phyloP scores from a whole-genome alignment of 2,113 vertebrate species.

The Elephantulus edwardii region DNA sequence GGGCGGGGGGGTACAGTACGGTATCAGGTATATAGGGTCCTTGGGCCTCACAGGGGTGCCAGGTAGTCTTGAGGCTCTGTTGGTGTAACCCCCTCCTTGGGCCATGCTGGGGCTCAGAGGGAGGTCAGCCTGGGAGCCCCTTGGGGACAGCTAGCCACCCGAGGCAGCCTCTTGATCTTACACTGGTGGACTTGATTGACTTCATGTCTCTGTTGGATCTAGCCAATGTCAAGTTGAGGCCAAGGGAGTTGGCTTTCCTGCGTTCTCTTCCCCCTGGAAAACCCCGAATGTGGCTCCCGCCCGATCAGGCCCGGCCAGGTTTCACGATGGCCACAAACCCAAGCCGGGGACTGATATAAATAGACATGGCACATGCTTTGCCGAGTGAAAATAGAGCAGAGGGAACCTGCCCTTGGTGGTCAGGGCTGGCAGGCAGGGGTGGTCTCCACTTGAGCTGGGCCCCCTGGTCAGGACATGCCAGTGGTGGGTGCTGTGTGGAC shows the following conservation, averaged over 20 bases:
- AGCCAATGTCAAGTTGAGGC: not conserved
- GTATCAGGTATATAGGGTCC: no score
- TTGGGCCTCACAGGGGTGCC: no score
- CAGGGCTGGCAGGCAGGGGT: not conserved
- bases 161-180: not conserved
- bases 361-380: not conserved
- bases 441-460: not conserved
- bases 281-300: rapidly evolving
- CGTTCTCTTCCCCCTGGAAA: rapidly evolving
- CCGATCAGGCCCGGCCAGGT: not conserved
- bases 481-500: rapidly evolving
- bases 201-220: not conserved
- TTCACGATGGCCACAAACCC: not conserved
- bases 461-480: not conserved
- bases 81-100: no score
- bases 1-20: no score
- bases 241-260: rapidly evolving
- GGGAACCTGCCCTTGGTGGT: not conserved
- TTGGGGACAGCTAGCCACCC: not conserved
- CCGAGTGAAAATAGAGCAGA: not conserved
- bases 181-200: not conserved
- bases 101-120: not conserved
- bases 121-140: not conserved
- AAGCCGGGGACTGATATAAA: not conserved
- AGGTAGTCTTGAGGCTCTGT: no score